These are phyloP conservation scores for Manis javanica DNA, from an alignment of 2,797 vertebrate genomes.

Conservation along the genomic window DNA sequence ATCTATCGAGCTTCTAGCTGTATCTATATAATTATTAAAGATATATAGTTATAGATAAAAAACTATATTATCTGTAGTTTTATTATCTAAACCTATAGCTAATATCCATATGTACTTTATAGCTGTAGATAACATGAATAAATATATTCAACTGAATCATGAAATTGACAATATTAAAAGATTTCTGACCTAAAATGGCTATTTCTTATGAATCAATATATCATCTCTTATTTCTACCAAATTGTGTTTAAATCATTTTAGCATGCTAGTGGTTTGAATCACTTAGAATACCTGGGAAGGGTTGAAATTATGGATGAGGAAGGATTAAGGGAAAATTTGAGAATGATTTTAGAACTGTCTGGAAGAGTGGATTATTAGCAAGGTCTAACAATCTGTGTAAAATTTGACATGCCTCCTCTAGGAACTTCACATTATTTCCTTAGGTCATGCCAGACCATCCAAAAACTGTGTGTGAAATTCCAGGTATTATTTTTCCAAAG, in stretches of 20 bases:
- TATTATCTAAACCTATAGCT: no score
- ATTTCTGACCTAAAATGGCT: background rate
- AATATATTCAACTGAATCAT: background rate
- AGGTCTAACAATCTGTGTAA: background rate
- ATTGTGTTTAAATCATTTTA: constrained; percentile 36
- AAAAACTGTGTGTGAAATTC: background rate
- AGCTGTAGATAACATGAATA: background rate
- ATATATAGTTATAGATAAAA: no score
- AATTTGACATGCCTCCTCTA: background rate
- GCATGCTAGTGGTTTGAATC: background rate
- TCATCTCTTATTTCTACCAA: constrained; percentile 4
- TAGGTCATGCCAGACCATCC: background rate
- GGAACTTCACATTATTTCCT: background rate
- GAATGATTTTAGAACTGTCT: background rate
- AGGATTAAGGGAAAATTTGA: background rate
- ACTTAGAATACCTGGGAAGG: background rate
- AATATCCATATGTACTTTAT: background rate
- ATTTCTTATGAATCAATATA: background rate
- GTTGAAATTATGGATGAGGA: background rate
- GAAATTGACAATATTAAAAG: background rate
- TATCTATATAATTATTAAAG: no score
- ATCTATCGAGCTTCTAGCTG: no score
- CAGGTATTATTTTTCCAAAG: background rate
- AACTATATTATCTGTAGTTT: no score
- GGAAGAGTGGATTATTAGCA: background rate